Conservation (phyloP, 2,797 vertebrate genomes). For the Myotis daubentonii region DNA sequence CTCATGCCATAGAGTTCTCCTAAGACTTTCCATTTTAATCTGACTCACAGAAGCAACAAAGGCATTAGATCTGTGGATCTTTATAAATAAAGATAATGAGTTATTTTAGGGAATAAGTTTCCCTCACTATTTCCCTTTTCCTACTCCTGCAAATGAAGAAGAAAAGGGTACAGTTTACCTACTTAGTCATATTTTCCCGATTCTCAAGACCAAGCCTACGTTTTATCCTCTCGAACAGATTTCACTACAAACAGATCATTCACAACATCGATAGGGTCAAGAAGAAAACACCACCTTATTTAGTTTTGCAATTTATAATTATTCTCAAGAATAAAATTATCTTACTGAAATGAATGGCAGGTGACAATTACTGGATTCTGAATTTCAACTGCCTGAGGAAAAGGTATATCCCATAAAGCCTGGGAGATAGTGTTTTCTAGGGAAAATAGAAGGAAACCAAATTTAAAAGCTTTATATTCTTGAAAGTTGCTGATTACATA, state of each 20-base stretch:
- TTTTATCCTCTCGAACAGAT: not conserved
- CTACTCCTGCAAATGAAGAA: constrained; percentile 11
- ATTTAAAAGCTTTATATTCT: constrained; percentile 51
- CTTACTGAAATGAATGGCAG: constrained; percentile 29
- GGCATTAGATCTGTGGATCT: not conserved
- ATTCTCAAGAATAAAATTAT: constrained; percentile 43
- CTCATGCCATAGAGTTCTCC: not conserved
- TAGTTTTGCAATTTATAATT: constrained; percentile 34
- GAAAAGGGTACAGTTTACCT: not conserved
- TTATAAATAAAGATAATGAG: constrained; percentile 21
- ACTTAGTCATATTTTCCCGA: not conserved
- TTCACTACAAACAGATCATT: not conserved
- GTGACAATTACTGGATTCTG: constrained; percentile 23
- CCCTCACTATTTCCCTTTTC: not conserved
- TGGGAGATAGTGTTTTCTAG: constrained; percentile 11
- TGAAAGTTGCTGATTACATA: not conserved
- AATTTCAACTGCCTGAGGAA: constrained; percentile 17
- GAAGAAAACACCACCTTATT: constrained; percentile 15
- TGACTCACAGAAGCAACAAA: not conserved
- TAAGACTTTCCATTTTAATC: not conserved
- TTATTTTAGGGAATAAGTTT: constrained; percentile 7
- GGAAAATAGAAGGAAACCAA: constrained; percentile 33
- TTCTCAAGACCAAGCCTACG: constrained; percentile 15
- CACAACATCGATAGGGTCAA: not conserved
- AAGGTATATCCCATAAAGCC: not conserved